Evolutionary conservation across 2,113 vertebrate species (phyloP).

Genomic region (Chloropsis hardwickii): DNA sequence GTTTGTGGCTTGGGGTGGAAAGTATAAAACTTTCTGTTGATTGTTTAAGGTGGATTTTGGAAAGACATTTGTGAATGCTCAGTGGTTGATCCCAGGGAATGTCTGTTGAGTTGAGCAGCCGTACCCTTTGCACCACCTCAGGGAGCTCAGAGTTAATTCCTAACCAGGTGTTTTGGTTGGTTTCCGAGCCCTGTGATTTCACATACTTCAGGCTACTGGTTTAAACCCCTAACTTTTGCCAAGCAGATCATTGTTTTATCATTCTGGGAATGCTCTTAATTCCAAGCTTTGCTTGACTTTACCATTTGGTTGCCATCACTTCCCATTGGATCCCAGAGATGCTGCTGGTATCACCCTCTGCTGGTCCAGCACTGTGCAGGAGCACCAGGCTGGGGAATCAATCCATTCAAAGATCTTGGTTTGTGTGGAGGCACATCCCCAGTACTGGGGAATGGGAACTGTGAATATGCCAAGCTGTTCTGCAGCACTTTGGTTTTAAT

Average conservation of each 20-base stretch:
- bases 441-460: background rate
- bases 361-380: background rate
- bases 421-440: background rate
- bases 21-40: background rate
- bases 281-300: background rate
- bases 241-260: background rate
- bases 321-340: background rate
- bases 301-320: background rate
- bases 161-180: background rate
- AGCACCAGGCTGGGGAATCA: background rate
- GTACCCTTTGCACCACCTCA: background rate
- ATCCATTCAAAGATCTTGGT: background rate
- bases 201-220: rapidly evolving
- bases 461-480: background rate
- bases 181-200: background rate
- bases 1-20: background rate
- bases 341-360: rapidly evolving
- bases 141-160: background rate
- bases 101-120: background rate
- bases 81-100: background rate
- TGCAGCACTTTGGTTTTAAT: background rate
- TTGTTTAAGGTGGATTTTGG: background rate
- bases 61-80: rapidly evolving
- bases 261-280: background rate
- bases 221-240: background rate